Base-by-base conservation (phyloP, 2,113 vertebrate genomes). In the Charadrius vociferus region DNA sequence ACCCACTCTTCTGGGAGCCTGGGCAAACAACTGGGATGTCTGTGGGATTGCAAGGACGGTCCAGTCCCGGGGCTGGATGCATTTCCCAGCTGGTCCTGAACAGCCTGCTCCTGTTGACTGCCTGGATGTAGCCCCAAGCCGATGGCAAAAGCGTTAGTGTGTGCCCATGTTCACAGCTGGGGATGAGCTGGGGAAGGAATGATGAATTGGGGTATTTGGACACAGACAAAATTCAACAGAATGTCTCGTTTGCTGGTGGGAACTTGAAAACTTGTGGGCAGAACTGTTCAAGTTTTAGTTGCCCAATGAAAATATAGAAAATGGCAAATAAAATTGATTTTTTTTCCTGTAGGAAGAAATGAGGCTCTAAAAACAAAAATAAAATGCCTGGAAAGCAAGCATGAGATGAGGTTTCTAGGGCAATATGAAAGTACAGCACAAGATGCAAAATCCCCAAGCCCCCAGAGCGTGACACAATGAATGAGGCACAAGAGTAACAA, bases 391-490 rank as follows among this genome's bases (percentile, higher is more conserved):
- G 83, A 96, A 94, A 97, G 68, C 0, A 8, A 86, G 83, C 66
- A 83, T 78, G 37, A 88, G 85, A 90, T 65, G 53, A 82, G 66
- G 49, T 94, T 97, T 96, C 92, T 93, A 96, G 78, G 74, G 81
- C 78, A 82, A 81, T 93, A 87, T 43, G 19, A 90, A 72, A 95
- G 81, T 45, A 80, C 34, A 95, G 70, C 14, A 65, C 30, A 79
- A 95, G 61, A 96, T 68, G 53, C 43, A 85, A 95, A 93, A 73
- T 93, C 90, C 78, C 92, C 58, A 68, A 88, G 70, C 73, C 71
- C 90, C 95, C 4, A 34, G 63, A 94, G 70, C 0, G 0, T 91
- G 79, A 94, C n/a, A 81, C 85, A 82, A 95, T 68, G 78, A 96
- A 85, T 3, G 9, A 96, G 84, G 70, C 91, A 89, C 91, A 87